Conservation (phyloP, 2,888 invertebrate genomes). For the Chrysotoxum bicinctum region DNA sequence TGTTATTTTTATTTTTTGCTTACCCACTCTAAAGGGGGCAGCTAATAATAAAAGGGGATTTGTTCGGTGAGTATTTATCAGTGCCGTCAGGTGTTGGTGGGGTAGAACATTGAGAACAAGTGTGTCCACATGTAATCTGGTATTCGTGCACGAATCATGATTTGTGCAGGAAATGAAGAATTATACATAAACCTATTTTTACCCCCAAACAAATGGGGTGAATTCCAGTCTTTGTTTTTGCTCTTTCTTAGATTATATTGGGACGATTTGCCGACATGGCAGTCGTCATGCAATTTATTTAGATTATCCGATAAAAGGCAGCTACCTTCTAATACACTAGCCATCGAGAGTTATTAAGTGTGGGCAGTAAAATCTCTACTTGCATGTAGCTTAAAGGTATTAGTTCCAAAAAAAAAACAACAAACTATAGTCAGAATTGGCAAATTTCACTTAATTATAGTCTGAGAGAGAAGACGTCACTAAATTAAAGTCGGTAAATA, state of each 20-base stretch:
- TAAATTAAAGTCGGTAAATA: too few relatives aligned
- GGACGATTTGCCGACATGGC: neutral
- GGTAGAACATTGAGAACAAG: neutral
- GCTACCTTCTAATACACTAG: neutral
- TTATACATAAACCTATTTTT: neutral
- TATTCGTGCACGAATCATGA: slow-evolving; percentile 22
- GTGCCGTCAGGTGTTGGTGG: neutral
- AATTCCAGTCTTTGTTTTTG: neutral
- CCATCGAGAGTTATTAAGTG: neutral
- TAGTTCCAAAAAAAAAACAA: neutral
- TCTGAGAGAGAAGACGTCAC: too few relatives aligned
- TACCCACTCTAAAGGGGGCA: neutral
- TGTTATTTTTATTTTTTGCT: neutral
- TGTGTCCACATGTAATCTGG: neutral
- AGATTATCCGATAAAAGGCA: neutral
- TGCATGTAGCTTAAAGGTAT: too few relatives aligned
- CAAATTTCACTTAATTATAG: too few relatives aligned
- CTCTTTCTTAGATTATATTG: neutral
- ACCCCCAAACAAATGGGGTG: neutral
- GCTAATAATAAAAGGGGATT: slow-evolving; percentile 1
- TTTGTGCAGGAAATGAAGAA: slow-evolving; percentile 11
- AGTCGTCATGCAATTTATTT: neutral
- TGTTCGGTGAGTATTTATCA: neutral
- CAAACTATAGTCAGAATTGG: too few relatives aligned
- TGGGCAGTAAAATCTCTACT: neutral